Percentiles rank a stretch among this genome's conserved stretches.
phyloP scores from a whole-genome alignment of 2,113 vertebrate genomes.

The Lepidiolamprologus cunningtoni region DNA sequence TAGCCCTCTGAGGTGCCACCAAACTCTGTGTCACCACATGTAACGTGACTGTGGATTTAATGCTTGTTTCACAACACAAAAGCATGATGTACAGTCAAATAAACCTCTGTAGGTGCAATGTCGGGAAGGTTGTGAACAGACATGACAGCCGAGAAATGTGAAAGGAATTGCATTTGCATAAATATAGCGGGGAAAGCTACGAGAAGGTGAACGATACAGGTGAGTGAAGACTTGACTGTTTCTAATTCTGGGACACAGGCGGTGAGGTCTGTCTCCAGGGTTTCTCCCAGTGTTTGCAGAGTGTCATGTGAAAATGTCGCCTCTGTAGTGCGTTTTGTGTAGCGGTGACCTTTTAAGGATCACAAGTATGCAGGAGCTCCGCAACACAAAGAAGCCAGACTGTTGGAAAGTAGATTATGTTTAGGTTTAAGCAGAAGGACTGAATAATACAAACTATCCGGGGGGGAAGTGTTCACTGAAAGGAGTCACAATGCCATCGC shows the following conservation, averaged over 20 bases:
- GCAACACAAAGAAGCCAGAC: neutral
- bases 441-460: conserved; percentile 3
- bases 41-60: neutral
- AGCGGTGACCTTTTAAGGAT: conserved; percentile 56
- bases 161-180: neutral
- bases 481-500: neutral
- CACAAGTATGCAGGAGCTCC: conserved; percentile 18
- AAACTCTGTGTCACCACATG: neutral
- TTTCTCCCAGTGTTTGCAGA: conserved; percentile 23
- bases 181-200: neutral
- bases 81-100: neutral
- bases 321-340: conserved; percentile 28
- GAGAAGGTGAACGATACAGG: conserved; percentile 19
- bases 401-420: conserved; percentile 17
- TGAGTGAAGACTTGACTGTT: conserved; percentile 19
- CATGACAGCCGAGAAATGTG: neutral
- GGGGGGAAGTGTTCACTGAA: neutral
- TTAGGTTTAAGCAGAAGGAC: neutral
- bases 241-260: conserved; percentile 37
- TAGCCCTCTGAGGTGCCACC: neutral
- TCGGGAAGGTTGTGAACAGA: neutral
- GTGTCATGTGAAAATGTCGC: conserved; percentile 46
- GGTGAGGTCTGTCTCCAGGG: conserved; percentile 41
- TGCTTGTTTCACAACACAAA: neutral
- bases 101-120: neutral